Percentiles rank a stretch among this genome's conserved stretches.
These are phyloP conservation scores for Meiosimyza platycephala DNA, from an alignment of 2,888 invertebrate species.

Conservation along the genomic window DNA sequence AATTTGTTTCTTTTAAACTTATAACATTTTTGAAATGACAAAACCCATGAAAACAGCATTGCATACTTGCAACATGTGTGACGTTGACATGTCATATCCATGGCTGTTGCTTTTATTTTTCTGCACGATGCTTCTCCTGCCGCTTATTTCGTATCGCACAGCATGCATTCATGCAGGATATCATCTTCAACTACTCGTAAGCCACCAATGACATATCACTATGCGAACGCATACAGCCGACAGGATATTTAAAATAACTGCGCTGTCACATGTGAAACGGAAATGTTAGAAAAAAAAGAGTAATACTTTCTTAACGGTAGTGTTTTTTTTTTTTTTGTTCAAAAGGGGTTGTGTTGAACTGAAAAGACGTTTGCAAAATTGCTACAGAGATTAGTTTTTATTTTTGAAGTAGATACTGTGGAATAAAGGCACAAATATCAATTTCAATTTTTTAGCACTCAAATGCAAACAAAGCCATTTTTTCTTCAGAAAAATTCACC, in stretches of 20 bases:
- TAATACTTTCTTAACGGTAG: too few species aligned
- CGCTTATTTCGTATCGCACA: not conserved
- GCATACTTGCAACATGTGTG: conserved; percentile 32
- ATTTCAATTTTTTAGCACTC: too few species aligned
- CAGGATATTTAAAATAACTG: conserved; percentile 34
- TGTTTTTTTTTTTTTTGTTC: too few species aligned
- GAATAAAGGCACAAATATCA: too few species aligned
- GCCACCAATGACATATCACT: conserved; percentile 19
- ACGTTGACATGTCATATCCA: conserved; percentile 30
- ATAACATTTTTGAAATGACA: too few species aligned
- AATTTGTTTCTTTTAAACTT: too few species aligned
- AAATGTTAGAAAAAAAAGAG: conserved; percentile 21
- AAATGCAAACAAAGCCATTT: too few species aligned
- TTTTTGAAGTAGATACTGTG: too few species aligned
- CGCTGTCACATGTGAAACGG: conserved; percentile 28
- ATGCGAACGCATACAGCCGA: conserved; percentile 18
- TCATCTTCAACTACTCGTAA: conserved; percentile 20
- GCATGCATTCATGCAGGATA: conserved; percentile 1
- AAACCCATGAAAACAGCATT: not conserved
- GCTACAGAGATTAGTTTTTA: too few species aligned
- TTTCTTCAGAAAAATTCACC: too few species aligned
- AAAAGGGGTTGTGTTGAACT: too few species aligned
- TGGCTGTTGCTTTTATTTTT: conserved; percentile 4
- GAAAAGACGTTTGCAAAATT: too few species aligned
- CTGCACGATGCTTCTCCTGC: not conserved